A percentile compares a stretch with the other conserved stretches of the same genome.
Evolutionary conservation across 92 coral and sea anemone genomes (phyloP).

Genomic region (Palythoa grandiflora): DNA sequence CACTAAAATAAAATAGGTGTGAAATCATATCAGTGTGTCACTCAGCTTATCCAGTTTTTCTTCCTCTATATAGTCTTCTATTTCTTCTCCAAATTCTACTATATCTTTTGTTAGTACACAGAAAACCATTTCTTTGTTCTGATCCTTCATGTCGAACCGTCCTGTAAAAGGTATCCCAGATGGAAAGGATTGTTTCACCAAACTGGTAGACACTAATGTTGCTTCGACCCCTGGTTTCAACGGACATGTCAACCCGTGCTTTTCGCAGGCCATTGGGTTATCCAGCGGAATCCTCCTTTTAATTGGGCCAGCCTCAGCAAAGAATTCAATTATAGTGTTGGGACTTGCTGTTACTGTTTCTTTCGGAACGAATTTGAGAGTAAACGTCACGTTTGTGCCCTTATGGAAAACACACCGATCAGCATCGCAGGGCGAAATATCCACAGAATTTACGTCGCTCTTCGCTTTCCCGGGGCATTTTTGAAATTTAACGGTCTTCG

Average conservation of each 20-base stretch:
- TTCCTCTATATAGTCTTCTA: not conserved
- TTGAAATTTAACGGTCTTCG: not conserved
- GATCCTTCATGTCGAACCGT: conserved; percentile 22
- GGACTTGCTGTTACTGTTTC: conserved; percentile 30
- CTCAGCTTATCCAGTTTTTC: not conserved
- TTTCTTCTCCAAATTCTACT: not conserved
- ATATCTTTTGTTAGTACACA: not conserved
- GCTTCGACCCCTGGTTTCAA: not conserved
- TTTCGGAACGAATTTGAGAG: conserved; percentile 51
- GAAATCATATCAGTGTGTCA: no score
- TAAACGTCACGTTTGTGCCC: conserved; percentile 53
- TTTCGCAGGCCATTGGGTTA: conserved; percentile 25
- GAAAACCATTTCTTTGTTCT: conserved; percentile 3
- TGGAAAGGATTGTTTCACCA: not conserved
- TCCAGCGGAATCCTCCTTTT: not conserved
- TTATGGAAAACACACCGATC: conserved; percentile 56
- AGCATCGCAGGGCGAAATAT: conserved; percentile 54
- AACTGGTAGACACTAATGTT: not conserved
- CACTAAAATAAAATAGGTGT: no score
- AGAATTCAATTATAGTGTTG: conserved; percentile 39
- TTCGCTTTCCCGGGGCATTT: conserved; percentile 5
- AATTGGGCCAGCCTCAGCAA: not conserved
- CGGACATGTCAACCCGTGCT: conserved; percentile 29
- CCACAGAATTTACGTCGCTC: not conserved
- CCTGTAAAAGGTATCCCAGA: not conserved